Conservation (phyloP, 1,140 invertebrate genomes). For the Sesamia nonagrioides region DNA sequence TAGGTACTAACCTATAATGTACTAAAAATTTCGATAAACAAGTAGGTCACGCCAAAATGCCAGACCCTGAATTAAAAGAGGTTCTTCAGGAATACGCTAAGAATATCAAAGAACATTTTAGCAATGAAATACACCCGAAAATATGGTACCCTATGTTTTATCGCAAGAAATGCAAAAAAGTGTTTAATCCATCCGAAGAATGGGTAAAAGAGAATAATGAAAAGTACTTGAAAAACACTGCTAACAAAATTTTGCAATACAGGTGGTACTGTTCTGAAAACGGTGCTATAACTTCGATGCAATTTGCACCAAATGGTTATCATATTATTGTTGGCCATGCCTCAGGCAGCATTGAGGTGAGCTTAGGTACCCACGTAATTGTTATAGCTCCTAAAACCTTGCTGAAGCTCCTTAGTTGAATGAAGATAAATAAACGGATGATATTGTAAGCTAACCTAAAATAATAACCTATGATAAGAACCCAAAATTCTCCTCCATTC, state of each 20-base stretch:
- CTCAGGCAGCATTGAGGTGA: conserved; percentile 77
- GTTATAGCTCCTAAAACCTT: conserved; percentile 29
- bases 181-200: conserved; percentile 32
- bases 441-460: conserved; percentile 33
- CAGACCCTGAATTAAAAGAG: conserved; percentile 54
- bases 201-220: conserved; percentile 75
- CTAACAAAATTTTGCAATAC: conserved; percentile 72
- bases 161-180: conserved; percentile 53
- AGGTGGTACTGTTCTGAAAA: conserved; percentile 75
- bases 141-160: conserved; percentile 80
- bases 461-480: conserved; percentile 11
- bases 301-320: conserved; percentile 71
- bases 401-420: conserved; percentile 20
- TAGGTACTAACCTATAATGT: too few relatives aligned
- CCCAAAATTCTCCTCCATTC: too few relatives aligned
- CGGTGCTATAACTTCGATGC: conserved; percentile 72
- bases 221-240: conserved; percentile 69
- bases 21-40: conserved; percentile 48
- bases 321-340: conserved; percentile 78
- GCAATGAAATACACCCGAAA: conserved; percentile 64
- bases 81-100: conserved; percentile 66
- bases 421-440: background rate
- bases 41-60: conserved; percentile 66
- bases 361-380: background rate
- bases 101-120: conserved; percentile 65